Percentiles rank a stretch among this genome's conserved stretches.
phyloP scores from a whole-genome alignment of 2,113 vertebrate species.

The Tretioscincus oriximinensis region DNA sequence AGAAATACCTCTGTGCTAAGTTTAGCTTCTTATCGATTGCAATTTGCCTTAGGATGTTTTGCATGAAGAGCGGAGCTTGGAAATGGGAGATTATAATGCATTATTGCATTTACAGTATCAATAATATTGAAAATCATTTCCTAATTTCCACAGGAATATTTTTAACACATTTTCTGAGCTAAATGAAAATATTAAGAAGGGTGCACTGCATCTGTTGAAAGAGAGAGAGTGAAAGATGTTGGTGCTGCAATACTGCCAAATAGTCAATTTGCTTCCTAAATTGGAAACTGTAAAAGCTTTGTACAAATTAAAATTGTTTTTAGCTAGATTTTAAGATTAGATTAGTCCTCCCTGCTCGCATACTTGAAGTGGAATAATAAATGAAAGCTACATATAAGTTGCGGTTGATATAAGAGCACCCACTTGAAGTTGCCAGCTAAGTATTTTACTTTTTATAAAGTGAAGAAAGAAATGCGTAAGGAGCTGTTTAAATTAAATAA shows the following conservation, averaged over 20 bases:
- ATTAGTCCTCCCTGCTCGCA: conserved; percentile 18
- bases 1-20: conserved; percentile 53
- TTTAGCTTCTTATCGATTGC: conserved; percentile 59
- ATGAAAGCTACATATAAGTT: conserved; percentile 20
- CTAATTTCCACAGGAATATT: conserved; percentile 57
- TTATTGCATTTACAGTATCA: conserved; percentile 59
- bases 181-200: conserved; percentile 48
- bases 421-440: conserved; percentile 9
- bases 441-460: conserved; percentile 26
- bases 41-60: conserved; percentile 52
- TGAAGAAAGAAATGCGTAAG: conserved; percentile 28
- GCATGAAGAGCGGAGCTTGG: conserved; percentile 34
- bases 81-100: conserved; percentile 58
- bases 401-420: conserved; percentile 20
- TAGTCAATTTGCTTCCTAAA: conserved; percentile 37
- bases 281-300: conserved; percentile 25
- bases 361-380: conserved; percentile 40
- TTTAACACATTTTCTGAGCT: conserved; percentile 31
- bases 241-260: conserved; percentile 15
- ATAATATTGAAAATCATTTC: conserved; percentile 54
- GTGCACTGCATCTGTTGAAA: conserved; percentile 17
- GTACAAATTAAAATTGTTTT: conserved; percentile 30
- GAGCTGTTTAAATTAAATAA: neutral
- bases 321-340: conserved; percentile 38
- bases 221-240: conserved; percentile 28